phyloP scores from a whole-genome alignment of 1,140 invertebrate species.

The Aphaenogaster rudis region DNA sequence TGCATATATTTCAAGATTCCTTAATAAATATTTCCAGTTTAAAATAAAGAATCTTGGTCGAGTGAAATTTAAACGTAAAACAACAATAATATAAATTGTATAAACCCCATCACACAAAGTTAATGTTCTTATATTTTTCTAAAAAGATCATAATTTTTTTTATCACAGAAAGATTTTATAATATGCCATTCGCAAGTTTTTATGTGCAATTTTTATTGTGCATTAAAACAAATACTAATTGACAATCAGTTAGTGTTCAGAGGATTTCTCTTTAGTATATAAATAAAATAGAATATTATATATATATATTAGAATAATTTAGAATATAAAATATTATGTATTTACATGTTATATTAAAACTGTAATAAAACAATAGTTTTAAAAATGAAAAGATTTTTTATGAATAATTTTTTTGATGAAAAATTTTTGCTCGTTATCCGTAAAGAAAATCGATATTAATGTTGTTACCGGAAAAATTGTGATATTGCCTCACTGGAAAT shows the following conservation, averaged over 20 bases:
- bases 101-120: not conserved
- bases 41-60: not conserved
- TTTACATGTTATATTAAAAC: not conserved
- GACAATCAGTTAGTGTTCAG: not conserved
- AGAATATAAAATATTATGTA: not conserved
- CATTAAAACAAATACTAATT: not conserved
- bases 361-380: not conserved
- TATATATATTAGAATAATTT: not conserved
- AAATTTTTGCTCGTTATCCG: not conserved
- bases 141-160: not conserved
- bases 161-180: not conserved
- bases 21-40: not conserved
- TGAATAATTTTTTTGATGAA: not conserved
- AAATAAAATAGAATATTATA: not conserved
- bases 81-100: not conserved
- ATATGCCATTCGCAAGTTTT: not conserved
- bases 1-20: not conserved
- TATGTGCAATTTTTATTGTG: not conserved
- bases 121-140: not conserved
- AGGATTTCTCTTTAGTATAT: not conserved
- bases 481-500: not conserved
- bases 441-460: not conserved
- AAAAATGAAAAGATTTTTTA: not conserved
- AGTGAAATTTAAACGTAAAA: not conserved
- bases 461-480: not conserved